phyloP scores from a whole-genome alignment of 2,797 vertebrate genomes.

The Enteromius mattozi region DNA sequence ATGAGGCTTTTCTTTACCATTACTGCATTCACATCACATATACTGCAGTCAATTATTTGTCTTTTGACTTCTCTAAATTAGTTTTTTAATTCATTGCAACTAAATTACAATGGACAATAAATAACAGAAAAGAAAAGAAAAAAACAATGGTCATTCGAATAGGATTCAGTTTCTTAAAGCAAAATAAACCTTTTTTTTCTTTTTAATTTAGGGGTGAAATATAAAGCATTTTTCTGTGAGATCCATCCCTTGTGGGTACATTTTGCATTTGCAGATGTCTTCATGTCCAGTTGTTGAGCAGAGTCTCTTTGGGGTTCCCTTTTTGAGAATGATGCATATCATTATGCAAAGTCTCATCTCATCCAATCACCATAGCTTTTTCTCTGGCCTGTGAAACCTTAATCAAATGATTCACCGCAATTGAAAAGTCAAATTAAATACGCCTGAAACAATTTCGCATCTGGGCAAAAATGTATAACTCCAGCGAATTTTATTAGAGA shows the following conservation, averaged over 20 bases:
- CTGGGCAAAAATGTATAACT: slow-evolving; percentile 53
- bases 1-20: background rate
- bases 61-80: background rate
- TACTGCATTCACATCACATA: background rate
- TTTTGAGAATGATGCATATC: slow-evolving; percentile 20
- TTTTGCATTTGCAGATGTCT: slow-evolving; percentile 6
- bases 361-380: slow-evolving; percentile 44
- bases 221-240: background rate
- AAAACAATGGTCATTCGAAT: background rate
- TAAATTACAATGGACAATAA: background rate
- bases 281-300: background rate
- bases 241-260: background rate
- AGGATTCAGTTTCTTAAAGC: background rate
- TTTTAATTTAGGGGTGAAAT: background rate
- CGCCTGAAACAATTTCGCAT: slow-evolving; percentile 59
- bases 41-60: background rate
- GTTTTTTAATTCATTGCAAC: background rate
- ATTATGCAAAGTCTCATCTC: slow-evolving; percentile 52
- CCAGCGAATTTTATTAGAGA: slow-evolving; percentile 61
- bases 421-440: slow-evolving; percentile 67
- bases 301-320: slow-evolving; percentile 18
- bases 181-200: background rate
- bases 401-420: slow-evolving; percentile 63
- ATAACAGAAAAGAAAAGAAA: background rate
- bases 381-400: slow-evolving; percentile 41